Percentiles rank a stretch among this genome's conserved stretches.
Conservation (phyloP, 2,113 vertebrate genomes). For the Gorsachius goisagi region DNA sequence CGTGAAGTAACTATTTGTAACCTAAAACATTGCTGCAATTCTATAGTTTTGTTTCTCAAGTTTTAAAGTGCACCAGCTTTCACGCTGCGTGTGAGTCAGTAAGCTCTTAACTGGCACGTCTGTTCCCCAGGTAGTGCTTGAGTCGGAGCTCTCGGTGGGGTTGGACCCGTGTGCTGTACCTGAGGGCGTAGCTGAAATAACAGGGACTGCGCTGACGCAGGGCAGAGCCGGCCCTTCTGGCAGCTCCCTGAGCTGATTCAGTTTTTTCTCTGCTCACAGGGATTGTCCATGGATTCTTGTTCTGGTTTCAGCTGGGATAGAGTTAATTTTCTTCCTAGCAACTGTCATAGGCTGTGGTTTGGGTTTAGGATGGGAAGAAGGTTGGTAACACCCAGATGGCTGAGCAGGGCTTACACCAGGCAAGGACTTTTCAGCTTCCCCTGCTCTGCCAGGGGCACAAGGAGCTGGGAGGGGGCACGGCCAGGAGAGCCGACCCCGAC, state of each 20-base stretch:
- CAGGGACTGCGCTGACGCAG: not conserved
- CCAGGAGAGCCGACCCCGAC: too few relatives aligned
- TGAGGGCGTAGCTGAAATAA: not conserved
- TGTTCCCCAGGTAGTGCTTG: rapidly evolving
- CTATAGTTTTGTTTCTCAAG: not conserved
- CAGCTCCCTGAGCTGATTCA: rapidly evolving
- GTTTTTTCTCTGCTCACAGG: not conserved
- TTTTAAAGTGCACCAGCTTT: not conserved
- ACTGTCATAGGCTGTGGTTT: too few relatives aligned
- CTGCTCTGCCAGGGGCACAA: too few relatives aligned
- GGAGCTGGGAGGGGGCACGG: too few relatives aligned
- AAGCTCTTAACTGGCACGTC: not conserved
- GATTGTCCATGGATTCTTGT: not conserved
- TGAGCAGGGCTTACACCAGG: too few relatives aligned
- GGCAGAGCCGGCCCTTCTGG: not conserved
- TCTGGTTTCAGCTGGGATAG: too few relatives aligned
- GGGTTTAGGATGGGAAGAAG: too few relatives aligned
- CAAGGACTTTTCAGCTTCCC: too few relatives aligned
- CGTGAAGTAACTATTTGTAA: not conserved
- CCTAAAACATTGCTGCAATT: not conserved
- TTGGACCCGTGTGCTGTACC: rapidly evolving
- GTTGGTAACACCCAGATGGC: too few relatives aligned
- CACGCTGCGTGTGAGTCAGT: not conserved
- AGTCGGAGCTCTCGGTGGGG: not conserved
- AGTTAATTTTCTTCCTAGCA: too few relatives aligned